phyloP scores from a whole-genome alignment of 2,888 invertebrate genomes.

The Nowickia ferox region DNA sequence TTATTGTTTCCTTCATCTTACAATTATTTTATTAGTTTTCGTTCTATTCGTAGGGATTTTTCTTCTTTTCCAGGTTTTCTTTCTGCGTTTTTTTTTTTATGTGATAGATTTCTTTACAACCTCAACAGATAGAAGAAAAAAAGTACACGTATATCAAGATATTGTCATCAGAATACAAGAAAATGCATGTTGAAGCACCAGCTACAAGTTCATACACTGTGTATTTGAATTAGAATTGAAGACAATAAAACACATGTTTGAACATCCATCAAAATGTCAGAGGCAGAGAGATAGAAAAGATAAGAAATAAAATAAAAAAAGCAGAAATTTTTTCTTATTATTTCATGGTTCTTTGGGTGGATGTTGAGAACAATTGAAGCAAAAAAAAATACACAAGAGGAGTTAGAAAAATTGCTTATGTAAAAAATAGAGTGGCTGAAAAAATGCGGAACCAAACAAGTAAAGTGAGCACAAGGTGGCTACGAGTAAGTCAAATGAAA shows the following conservation, averaged over 20 bases:
- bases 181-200: slow-evolving; percentile 43
- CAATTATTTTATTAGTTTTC: slow-evolving; percentile 25
- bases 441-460: neutral
- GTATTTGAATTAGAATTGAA: slow-evolving; percentile 47
- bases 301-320: slow-evolving; percentile 2
- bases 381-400: neutral
- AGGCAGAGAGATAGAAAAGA: slow-evolving; percentile 35
- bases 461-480: too few species aligned
- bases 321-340: neutral
- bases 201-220: slow-evolving; percentile 47
- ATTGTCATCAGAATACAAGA: slow-evolving; percentile 41
- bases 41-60: slow-evolving; percentile 29
- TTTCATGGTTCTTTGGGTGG: slow-evolving; percentile 28
- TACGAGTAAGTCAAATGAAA: neutral
- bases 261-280: slow-evolving; percentile 73
- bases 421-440: neutral
- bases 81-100: neutral
- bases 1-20: neutral
- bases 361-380: neutral
- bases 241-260: slow-evolving; percentile 71
- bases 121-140: slow-evolving; percentile 2
- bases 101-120: slow-evolving; percentile 14
- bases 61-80: neutral
- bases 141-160: slow-evolving; percentile 41
- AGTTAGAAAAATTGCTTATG: slow-evolving; percentile 8